Base-by-base conservation (phyloP, 2,888 invertebrate genomes). In the Leptura quadrifasciata region DNA sequence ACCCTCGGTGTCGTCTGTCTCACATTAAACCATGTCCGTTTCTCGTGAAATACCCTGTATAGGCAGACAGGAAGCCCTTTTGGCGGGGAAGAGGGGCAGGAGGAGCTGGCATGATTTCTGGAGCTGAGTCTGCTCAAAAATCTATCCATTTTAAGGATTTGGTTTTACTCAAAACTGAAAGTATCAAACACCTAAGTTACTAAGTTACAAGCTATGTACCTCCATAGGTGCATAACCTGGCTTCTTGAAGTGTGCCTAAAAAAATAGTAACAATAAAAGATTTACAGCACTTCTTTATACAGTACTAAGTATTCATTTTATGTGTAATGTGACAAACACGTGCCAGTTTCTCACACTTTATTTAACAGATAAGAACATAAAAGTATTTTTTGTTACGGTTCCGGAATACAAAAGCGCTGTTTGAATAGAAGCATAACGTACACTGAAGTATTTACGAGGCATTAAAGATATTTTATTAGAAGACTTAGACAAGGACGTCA, bases 271-370 rank as follows among this genome's bases (percentile, higher is more conserved):
- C 39, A 47, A 47, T 47, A 47, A 47, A 47, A 15, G 3, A n/a
- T 47, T 47, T 47, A 47, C n/a, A 6, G n/a, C 47, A 2, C 47
- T 3, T 47, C 10, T 39, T 6, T 47, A 47, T 47, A 47, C 1
- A 47, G n/a, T 47, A 47, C 5, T 47, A 47, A 15, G 47, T 47
- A 47, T 47, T 47, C 47, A 15, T n/a, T n/a, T n/a, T n/a, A 39
- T 12, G 39, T 39, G 15, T 39, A 39, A 9, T 39, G 47, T 47
- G n/a, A n/a, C 5, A 47, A 10, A 15, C 47, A 47, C 47, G 47
- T n/a, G 47, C 55, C 18, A 10, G 61, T 18, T 60, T 27, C 21
- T 71, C n/a, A 69, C 31, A 27, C 47, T 47, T 47, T 47, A 47
- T 39, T 39, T 10, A n/a, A 47, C n/a, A 47, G 47, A 47, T 47